Percentiles rank a stretch among this genome's conserved stretches.
Conservation (phyloP, 2,113 vertebrate species). For the Microtus montanus region DNA sequence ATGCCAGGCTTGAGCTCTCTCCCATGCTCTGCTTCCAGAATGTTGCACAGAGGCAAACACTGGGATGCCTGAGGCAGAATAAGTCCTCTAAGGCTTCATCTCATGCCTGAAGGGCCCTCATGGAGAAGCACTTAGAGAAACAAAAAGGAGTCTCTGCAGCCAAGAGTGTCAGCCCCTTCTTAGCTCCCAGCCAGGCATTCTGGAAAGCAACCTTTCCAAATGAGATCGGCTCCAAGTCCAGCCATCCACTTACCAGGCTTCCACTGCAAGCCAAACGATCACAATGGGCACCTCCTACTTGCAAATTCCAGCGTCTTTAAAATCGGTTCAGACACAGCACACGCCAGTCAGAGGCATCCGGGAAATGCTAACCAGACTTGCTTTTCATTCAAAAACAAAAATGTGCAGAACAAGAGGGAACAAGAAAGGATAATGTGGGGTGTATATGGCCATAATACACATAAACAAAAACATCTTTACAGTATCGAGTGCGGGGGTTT, state of each 20-base stretch:
- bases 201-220: neutral
- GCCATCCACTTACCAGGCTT: no score
- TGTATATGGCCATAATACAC: no score
- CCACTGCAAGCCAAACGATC: neutral
- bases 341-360: neutral
- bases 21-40: neutral
- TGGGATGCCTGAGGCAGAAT: neutral
- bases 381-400: conserved; percentile 20
- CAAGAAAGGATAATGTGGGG: no score
- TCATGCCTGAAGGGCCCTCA: neutral
- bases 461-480: neutral
- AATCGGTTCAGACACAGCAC: neutral
- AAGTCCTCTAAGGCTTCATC: neutral
- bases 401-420: neutral
- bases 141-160: neutral
- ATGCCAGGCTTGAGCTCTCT: neutral
- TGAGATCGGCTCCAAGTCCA: neutral
- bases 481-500: neutral
- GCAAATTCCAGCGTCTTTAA: neutral
- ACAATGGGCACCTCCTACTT: neutral
- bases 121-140: neutral
- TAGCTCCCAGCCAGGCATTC: neutral
- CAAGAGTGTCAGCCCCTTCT: neutral
- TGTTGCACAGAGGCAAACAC: neutral
- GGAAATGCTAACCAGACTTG: neutral